Evolutionary conservation across 2,797 vertebrate genomes (phyloP).

Genomic region (Chromis chromis): DNA sequence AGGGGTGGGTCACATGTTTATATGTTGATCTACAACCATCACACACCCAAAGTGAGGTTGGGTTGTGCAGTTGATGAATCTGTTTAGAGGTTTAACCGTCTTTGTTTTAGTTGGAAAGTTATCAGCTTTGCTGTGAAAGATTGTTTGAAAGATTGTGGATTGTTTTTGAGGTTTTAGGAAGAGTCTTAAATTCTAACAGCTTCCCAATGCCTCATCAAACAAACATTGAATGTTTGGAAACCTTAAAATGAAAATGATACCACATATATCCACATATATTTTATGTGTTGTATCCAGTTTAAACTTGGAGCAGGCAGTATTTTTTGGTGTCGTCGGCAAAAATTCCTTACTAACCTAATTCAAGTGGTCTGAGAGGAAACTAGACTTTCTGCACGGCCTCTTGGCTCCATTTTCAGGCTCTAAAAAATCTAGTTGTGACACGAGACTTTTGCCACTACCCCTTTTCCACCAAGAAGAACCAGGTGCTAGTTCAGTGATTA

Average conservation of each 20-base stretch:
- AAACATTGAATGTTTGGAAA: constrained; percentile 48
- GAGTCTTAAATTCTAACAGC: constrained; percentile 30
- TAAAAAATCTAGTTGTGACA: no score
- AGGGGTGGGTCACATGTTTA: constrained; percentile 1
- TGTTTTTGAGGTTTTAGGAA: constrained; percentile 39
- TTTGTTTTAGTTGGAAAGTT: constrained; percentile 37
- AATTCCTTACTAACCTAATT: no score
- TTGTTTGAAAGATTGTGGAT: constrained; percentile 45
- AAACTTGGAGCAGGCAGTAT: constrained; percentile 6
- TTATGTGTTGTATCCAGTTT: constrained; percentile 16
- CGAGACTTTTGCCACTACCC: no score
- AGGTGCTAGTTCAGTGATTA: no score
- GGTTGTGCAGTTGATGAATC: constrained; percentile 20
- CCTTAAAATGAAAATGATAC: constrained; percentile 28
- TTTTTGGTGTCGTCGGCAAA: no score
- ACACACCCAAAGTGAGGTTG: background rate
- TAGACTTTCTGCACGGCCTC: no score
- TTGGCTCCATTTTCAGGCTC: no score
- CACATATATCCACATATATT: constrained; percentile 14
- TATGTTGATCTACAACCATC: background rate
- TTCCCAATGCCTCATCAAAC: constrained; percentile 33
- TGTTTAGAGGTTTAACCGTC: background rate
- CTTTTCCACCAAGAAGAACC: no score
- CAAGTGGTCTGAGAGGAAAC: no score
- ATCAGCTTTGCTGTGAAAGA: constrained; percentile 33